Evolutionary conservation across 2,113 vertebrate species (phyloP).

Genomic region (Mobula birostris): DNA sequence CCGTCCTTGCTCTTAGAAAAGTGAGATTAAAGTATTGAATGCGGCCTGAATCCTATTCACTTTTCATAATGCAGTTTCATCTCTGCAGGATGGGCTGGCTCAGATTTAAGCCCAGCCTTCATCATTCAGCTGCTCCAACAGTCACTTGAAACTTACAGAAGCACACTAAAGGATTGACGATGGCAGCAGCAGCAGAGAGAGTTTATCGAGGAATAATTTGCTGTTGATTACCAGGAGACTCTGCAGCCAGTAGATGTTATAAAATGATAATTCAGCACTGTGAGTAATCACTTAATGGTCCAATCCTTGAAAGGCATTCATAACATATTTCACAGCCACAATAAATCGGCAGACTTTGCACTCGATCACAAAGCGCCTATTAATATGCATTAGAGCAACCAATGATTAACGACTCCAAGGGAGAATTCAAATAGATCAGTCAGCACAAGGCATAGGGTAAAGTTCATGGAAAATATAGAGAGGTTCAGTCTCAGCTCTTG

Average conservation of each 20-base stretch:
- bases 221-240: slow-evolving; percentile 10
- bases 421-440: slow-evolving; percentile 19
- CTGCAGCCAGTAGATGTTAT: slow-evolving; percentile 16
- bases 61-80: not conserved
- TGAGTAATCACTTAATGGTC: slow-evolving; percentile 37
- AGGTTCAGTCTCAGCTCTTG: not conserved
- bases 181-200: not conserved
- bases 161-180: not conserved
- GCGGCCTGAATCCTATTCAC: not conserved
- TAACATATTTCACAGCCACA: slow-evolving; percentile 23
- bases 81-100: not conserved
- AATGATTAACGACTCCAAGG: not conserved
- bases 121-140: not conserved
- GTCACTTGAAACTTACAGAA: not conserved
- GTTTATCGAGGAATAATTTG: slow-evolving; percentile 26
- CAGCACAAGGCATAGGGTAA: not conserved
- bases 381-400: not conserved
- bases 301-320: slow-evolving; percentile 33
- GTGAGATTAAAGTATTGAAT: not conserved
- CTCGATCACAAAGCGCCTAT: slow-evolving; percentile 25
- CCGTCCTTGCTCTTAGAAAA: not conserved
- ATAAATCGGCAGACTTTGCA: not conserved
- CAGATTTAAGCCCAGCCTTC: not conserved
- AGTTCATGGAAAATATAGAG: not conserved
- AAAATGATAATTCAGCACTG: slow-evolving; percentile 34